Conservation (phyloP, 2,888 invertebrate species). For the Chelonus formosanus region DNA sequence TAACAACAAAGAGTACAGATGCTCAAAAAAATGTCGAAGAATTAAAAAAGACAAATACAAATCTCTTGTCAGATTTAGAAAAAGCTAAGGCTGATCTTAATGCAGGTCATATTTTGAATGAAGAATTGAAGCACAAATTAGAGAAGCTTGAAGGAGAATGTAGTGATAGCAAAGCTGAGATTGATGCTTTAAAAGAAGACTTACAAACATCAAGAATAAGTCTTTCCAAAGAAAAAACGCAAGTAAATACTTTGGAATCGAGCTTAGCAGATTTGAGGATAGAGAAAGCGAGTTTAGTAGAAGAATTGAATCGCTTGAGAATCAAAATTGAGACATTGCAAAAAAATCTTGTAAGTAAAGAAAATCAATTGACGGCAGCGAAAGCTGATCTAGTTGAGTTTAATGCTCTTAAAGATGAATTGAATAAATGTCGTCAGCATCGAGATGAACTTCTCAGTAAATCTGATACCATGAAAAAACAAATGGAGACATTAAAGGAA, state of each 20-base stretch:
- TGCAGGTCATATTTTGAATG: too few species aligned
- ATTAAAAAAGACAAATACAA: too few species aligned
- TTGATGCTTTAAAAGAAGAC: conserved; percentile 27
- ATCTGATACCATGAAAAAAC: conserved; percentile 11
- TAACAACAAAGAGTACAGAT: too few species aligned
- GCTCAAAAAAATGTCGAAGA: too few species aligned
- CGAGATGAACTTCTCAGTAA: conserved; percentile 3
- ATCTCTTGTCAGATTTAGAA: too few species aligned
- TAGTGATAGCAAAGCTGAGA: conserved; percentile 21
- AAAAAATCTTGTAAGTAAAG: conserved; percentile 26
- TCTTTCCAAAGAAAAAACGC: conserved; percentile 18
- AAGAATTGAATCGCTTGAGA: conserved; percentile 36
- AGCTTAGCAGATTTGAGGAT: conserved; percentile 31
- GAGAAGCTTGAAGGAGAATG: too few species aligned
- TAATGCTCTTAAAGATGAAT: conserved; percentile 14
- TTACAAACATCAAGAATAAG: conserved; percentile 31
- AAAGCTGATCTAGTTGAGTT: not conserved
- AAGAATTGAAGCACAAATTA: too few species aligned
- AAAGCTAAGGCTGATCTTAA: too few species aligned
- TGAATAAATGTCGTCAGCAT: conserved; percentile 3
- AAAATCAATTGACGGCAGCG: conserved; percentile 26
- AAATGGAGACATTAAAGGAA: conserved; percentile 24
- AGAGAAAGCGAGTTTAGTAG: conserved; percentile 35
- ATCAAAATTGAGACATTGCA: conserved; percentile 29
- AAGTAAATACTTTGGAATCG: conserved; percentile 26